These are phyloP conservation scores for Syngnathus scovelli DNA, from an alignment of 2,113 vertebrate species.

Conservation along the genomic window DNA sequence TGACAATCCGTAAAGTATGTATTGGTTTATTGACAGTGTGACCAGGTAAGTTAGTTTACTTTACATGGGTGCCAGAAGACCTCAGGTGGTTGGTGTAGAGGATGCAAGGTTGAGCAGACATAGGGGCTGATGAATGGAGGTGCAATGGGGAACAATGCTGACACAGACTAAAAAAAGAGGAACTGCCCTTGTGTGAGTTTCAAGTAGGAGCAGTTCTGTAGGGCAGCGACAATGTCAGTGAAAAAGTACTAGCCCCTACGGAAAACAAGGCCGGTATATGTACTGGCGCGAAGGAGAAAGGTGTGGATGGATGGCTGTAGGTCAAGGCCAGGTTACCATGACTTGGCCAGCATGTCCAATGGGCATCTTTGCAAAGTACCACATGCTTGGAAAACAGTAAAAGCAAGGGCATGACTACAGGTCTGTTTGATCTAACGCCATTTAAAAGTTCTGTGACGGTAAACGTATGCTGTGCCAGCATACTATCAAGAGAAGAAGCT, in stretches of 20 bases:
- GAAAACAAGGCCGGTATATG: neutral
- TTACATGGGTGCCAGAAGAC: neutral
- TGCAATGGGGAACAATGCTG: constrained; percentile 9
- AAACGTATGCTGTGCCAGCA: neutral
- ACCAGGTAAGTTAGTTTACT: neutral
- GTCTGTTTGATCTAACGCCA: neutral
- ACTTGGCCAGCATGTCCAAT: neutral
- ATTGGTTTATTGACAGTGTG: no score
- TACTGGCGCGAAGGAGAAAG: neutral
- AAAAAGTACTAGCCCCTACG: neutral
- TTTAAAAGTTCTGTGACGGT: neutral
- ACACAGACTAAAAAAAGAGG: neutral
- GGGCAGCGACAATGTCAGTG: neutral
- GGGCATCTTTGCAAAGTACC: neutral
- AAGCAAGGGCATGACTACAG: neutral
- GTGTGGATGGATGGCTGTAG: neutral
- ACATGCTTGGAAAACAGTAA: neutral
- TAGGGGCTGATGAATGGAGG: constrained; percentile 4
- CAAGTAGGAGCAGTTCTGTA: neutral
- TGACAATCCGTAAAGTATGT: no score
- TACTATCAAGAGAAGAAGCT: neutral
- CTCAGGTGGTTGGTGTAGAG: neutral
- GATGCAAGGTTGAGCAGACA: neutral
- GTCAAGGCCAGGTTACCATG: neutral
- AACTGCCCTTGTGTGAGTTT: neutral